These are phyloP conservation scores for Mimumesa dahlbomi DNA, from an alignment of 2,888 invertebrate genomes.

Conservation along the genomic window DNA sequence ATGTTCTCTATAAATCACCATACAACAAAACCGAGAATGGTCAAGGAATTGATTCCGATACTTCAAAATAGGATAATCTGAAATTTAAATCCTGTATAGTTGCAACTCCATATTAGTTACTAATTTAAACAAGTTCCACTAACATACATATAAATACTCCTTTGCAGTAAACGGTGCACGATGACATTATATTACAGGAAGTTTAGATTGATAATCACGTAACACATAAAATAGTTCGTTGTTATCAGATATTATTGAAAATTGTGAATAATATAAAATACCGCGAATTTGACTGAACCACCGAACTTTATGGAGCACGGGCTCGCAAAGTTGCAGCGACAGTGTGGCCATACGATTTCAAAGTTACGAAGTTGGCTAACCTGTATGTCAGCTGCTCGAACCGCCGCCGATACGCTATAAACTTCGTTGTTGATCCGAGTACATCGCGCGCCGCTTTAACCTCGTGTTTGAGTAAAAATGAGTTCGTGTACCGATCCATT, in stretches of 20 bases:
- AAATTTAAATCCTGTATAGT: background rate
- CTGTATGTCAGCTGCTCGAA: conserved; percentile 38
- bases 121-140: too few relatives aligned
- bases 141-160: too few relatives aligned
- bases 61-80: background rate
- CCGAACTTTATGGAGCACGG: too few relatives aligned
- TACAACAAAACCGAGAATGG: background rate
- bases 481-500: conserved; percentile 83
- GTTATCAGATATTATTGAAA: too few relatives aligned
- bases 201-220: too few relatives aligned
- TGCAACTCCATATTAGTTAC: background rate
- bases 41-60: background rate
- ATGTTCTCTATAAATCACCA: background rate
- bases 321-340: too few relatives aligned
- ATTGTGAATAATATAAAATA: too few relatives aligned
- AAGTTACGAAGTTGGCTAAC: conserved; percentile 27
- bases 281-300: too few relatives aligned
- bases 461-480: conserved; percentile 78
- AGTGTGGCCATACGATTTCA: conserved; percentile 10
- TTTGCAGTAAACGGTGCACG: too few relatives aligned
- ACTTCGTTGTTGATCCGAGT: conserved; percentile 72
- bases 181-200: too few relatives aligned
- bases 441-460: conserved; percentile 37
- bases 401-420: conserved; percentile 33
- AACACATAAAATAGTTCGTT: too few relatives aligned